Conservation (phyloP, 2,797 vertebrate genomes). For the Liasis olivaceus region DNA sequence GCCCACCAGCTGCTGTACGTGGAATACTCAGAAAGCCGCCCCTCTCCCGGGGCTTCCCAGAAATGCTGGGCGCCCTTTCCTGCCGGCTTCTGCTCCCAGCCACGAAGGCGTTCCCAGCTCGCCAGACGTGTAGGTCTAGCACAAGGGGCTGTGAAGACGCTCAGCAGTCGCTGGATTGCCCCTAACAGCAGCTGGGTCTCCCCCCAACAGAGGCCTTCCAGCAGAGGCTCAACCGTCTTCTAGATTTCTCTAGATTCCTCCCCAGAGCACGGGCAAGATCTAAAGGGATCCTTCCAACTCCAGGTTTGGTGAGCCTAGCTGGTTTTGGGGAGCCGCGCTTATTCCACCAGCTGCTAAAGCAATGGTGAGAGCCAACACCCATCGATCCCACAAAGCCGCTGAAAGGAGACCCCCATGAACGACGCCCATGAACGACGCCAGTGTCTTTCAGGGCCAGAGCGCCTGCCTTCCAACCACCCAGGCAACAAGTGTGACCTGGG, state of each 20-base stretch:
- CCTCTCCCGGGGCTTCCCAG: neutral
- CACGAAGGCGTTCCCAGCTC: no score
- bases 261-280: neutral
- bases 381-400: no score
- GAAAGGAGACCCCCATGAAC: neutral
- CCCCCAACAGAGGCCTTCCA: neutral
- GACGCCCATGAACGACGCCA: neutral
- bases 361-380: no score
- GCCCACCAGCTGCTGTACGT: neutral
- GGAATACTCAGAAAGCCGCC: neutral
- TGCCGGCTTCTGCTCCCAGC: no score
- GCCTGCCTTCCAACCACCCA: no score
- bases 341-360: no score
- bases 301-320: neutral
- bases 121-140: no score
- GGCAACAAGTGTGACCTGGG: no score
- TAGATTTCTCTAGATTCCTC: neutral
- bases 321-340: neutral
- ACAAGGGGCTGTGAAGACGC: no score
- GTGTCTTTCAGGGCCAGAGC: no score
- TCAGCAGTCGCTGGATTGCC: no score
- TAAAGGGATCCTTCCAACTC: neutral
- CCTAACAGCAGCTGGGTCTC: neutral
- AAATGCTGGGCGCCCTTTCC: no score
- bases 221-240: neutral